Evolutionary conservation across 2,888 invertebrate genomes (phyloP), one percentile per base, ranked within the genome.

Genomic region (Hipparchia semele): DNA sequence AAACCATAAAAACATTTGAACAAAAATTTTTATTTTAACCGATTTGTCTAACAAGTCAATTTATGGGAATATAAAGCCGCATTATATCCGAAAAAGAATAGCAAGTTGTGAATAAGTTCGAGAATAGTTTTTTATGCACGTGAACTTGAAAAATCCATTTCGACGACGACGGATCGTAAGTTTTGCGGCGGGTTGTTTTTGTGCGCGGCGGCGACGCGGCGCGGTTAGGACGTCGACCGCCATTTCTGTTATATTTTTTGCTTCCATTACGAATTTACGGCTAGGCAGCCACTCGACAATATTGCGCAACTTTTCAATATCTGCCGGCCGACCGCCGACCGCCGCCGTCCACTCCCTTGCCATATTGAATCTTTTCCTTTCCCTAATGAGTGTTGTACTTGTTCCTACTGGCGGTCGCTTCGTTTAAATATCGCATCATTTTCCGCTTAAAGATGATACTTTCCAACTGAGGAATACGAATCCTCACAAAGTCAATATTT

Each of bases 221-320:
- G 80, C 81, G 82, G 82, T 72, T 76, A 83, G 83, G 85, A 81
- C 85, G 81, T 81, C 83, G 82, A 81, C 84, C 84, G 83, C 79
- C 75, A 83, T 75, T 80, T 80, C 86, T 84, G 87, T 89, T 92
- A 90, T 90, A 89, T 91, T 92, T 92, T 93, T 93, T 93, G 91
- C 87, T 82, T 84, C 91, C 92, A 92, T 92, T 93, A 92, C 92
- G 89, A 92, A 92, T 94, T 92, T 94, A 93, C 91, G 91, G 88
- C 82, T 84, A 82, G 87, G 84, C 87, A 87, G 84, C 89, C 87
- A 91, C 91, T 91, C 90, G 91, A 91, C 92, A 92, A 91, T 94
- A 93, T 94, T 92, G 92, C 91, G 88, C 89, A 91, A 93, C 90
- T 93, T 94, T 94, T 93, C 93, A 94, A 94, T 94, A 94, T 92